phyloP scores from a whole-genome alignment of 92 coral and sea anemone species.

The Virgularia gustaviana region DNA sequence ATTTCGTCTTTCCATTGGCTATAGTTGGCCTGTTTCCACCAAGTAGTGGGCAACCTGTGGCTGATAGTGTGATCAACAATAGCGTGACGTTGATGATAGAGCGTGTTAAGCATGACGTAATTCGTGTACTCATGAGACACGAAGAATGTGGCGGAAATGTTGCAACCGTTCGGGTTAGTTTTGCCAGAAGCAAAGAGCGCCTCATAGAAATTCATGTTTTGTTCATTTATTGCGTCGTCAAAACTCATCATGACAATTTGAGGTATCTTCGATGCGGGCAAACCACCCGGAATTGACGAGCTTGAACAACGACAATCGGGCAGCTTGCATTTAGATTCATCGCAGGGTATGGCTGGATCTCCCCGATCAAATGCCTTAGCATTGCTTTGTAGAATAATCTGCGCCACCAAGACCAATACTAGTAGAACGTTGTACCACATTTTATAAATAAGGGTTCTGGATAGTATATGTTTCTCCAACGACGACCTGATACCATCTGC shows the following conservation, averaged over 20 bases:
- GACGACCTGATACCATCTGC: too few relatives aligned
- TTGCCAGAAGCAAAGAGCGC: conserved; percentile 59
- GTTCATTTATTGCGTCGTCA: conserved; percentile 78
- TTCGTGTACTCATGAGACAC: conserved; percentile 82
- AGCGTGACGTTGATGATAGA: conserved; percentile 82
- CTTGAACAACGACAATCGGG: conserved; percentile 94
- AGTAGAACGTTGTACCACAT: neutral
- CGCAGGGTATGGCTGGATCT: conserved; percentile 68
- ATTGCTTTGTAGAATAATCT: neutral
- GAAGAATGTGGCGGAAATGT: conserved; percentile 71
- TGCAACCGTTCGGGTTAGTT: conserved; percentile 82
- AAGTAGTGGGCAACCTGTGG: conserved; percentile 62
- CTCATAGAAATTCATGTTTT: conserved; percentile 50
- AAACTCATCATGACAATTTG: conserved; percentile 87
- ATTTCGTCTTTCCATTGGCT: conserved; percentile 70
- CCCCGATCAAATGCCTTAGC: neutral
- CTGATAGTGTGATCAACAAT: conserved; percentile 86
- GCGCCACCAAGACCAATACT: neutral
- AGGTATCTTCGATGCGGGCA: conserved; percentile 64
- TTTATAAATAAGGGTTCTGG: too few relatives aligned
- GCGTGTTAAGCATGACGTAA: conserved; percentile 63
- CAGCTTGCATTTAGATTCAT: conserved; percentile 65
- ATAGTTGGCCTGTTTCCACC: conserved; percentile 85
- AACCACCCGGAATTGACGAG: conserved; percentile 63
- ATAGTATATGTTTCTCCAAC: too few relatives aligned